phyloP scores from a whole-genome alignment of 2,113 vertebrate genomes.

The Saguinus imperator region DNA sequence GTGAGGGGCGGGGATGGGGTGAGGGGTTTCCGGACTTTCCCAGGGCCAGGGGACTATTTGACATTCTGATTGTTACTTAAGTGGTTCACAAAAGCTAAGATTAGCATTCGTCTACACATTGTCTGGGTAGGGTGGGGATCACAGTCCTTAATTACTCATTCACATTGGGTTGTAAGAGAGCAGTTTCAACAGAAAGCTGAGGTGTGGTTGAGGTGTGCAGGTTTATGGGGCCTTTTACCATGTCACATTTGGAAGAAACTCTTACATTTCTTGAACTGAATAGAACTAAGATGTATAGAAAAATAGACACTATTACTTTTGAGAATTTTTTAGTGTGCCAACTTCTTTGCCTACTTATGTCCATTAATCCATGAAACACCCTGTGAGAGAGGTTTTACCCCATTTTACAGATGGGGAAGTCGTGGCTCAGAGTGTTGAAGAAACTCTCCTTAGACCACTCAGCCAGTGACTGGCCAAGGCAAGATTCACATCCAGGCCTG shows the following conservation, averaged over 20 bases:
- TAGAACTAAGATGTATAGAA: neutral
- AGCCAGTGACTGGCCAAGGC: neutral
- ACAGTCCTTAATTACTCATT: too few species aligned
- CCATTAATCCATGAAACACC: neutral
- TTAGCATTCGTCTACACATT: too few species aligned
- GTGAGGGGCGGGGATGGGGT: too few species aligned
- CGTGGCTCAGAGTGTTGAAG: neutral
- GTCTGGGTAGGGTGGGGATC: too few species aligned
- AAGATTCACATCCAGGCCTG: neutral
- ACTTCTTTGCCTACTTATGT: neutral
- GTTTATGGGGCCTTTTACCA: too few species aligned
- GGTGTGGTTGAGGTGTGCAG: too few species aligned
- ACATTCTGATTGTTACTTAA: too few species aligned
- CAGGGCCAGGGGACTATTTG: too few species aligned
- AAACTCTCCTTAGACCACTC: neutral
- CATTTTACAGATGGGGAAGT: neutral
- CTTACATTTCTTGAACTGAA: neutral
- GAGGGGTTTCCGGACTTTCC: too few species aligned
- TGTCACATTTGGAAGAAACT: neutral
- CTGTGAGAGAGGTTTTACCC: neutral
- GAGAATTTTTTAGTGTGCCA: neutral
- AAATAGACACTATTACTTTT: neutral
- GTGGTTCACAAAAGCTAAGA: too few species aligned
- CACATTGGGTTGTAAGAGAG: too few species aligned
- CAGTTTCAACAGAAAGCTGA: too few species aligned